Conservation (phyloP, 2,113 vertebrate genomes). For the Symphodus melops region DNA sequence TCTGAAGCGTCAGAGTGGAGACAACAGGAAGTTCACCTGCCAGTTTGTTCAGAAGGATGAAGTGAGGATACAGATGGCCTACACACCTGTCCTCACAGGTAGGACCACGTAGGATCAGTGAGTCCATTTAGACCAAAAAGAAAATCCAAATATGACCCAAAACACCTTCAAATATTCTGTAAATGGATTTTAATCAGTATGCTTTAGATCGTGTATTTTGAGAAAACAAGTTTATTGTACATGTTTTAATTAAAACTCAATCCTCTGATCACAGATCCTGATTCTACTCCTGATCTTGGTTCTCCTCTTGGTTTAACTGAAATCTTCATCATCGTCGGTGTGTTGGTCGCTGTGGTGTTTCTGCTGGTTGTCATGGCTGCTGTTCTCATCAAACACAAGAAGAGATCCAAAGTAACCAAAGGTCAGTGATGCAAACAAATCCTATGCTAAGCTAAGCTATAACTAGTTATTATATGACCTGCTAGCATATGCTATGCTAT, state of each 20-base stretch:
- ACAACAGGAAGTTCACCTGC: constrained; percentile 41
- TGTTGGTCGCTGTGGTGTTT: neutral
- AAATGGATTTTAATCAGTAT: too few species aligned
- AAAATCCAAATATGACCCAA: neutral
- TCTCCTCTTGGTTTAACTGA: neutral
- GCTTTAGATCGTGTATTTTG: too few species aligned
- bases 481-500: too few species aligned
- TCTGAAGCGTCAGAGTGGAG: constrained; percentile 3
- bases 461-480: too few species aligned
- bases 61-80: neutral
- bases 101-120: too few species aligned
- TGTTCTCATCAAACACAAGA: constrained; percentile 33
- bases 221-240: too few species aligned
- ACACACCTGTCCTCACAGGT: constrained; percentile 21
- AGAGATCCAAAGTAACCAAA: neutral
- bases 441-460: too few species aligned
- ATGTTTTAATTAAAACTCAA: neutral
- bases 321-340: neutral
- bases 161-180: too few species aligned
- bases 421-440: too few species aligned
- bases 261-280: neutral
- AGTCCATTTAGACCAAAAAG: too few species aligned
- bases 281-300: neutral
- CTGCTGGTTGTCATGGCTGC: neutral
- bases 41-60: neutral